Evolutionary conservation across 2,888 invertebrate species (phyloP).

Genomic region (Osedax fenrisi): DNA sequence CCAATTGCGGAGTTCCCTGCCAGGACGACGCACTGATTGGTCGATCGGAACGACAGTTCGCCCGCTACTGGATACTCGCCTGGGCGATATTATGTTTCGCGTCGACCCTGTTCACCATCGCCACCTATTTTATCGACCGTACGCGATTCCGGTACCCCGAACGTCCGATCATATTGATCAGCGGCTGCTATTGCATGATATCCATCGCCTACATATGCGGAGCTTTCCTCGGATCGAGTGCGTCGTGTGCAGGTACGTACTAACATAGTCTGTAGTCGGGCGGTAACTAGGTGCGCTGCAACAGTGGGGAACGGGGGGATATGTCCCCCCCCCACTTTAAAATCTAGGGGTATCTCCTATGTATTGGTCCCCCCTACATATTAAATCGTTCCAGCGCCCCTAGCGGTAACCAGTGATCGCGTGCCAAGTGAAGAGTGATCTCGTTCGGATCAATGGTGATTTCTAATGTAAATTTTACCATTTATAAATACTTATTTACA

Average conservation of each 20-base stretch:
- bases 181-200: conserved; percentile 87
- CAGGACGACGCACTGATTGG: conserved; percentile 73
- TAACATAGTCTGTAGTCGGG: too few species aligned
- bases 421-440: too few species aligned
- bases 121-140: conserved; percentile 82
- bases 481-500: too few species aligned
- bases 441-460: too few species aligned
- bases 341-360: too few species aligned
- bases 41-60: conserved; percentile 66
- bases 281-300: too few species aligned
- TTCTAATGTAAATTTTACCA: too few species aligned
- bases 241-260: conserved; percentile 40
- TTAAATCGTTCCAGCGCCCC: too few species aligned
- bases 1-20: conserved; percentile 62
- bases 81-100: conserved; percentile 80
- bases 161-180: conserved; percentile 87
- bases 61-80: conserved; percentile 79
- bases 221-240: conserved; percentile 51
- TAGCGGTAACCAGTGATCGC: too few species aligned
- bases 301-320: too few species aligned
- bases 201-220: conserved; percentile 73
- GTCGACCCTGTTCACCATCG: conserved; percentile 69
- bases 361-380: too few species aligned
- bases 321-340: too few species aligned
- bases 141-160: conserved; percentile 92